These are phyloP conservation scores for Coturnix japonica DNA, from an alignment of 2,113 vertebrate genomes.

Conservation along the genomic window DNA sequence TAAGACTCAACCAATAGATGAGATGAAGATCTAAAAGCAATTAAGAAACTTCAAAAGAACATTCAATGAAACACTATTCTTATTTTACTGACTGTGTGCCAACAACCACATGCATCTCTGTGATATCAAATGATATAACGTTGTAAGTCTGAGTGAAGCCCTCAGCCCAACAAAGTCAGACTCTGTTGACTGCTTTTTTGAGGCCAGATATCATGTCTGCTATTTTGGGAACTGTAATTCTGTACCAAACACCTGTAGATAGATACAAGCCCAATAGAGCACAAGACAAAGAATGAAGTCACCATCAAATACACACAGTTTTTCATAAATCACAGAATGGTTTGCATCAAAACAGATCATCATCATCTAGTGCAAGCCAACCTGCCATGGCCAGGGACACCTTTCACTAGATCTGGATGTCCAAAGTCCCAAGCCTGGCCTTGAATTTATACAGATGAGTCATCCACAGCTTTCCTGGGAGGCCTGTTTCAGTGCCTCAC, in stretches of 20 bases:
- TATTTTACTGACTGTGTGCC: neutral
- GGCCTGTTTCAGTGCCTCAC: neutral
- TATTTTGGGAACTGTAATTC: neutral
- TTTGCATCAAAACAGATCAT: neutral
- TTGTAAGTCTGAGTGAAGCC: neutral
- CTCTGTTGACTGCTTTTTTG: neutral
- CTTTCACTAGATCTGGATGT: neutral
- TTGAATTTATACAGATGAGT: neutral
- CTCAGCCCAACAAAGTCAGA: neutral
- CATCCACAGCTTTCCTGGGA: neutral
- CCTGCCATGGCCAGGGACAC: neutral
- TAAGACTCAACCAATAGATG: neutral
- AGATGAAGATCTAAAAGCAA: neutral
- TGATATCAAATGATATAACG: neutral
- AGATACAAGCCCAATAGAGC: neutral
- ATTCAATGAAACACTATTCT: neutral
- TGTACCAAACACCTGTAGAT: neutral
- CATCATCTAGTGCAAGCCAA: neutral
- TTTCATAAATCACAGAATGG: neutral
- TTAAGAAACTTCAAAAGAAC: neutral
- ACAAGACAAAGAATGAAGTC: neutral
- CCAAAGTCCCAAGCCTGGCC: neutral
- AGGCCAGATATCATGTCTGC: neutral
- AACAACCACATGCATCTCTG: neutral
- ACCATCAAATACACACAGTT: neutral